A percentile compares a stretch with the other conserved stretches of the same genome.
These are phyloP conservation scores for Trinorchestia longiramus DNA, from an alignment of 1,140 invertebrate species.

Conservation along the genomic window DNA sequence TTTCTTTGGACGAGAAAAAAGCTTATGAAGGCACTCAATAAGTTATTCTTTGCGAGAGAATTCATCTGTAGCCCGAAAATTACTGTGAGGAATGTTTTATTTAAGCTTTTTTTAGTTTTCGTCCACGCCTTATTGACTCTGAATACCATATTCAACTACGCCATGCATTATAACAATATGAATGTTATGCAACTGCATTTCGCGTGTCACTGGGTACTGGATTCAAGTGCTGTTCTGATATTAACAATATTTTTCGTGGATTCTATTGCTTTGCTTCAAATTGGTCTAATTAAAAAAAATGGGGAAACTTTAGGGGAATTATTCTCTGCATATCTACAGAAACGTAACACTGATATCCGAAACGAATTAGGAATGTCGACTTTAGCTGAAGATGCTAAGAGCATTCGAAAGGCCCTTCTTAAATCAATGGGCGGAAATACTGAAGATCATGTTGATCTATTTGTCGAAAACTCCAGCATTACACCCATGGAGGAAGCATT, in stretches of 20 bases:
- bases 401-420: neutral
- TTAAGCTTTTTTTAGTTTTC: neutral
- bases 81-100: neutral
- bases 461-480: neutral
- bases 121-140: neutral
- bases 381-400: neutral
- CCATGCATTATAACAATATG: neutral
- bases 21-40: neutral
- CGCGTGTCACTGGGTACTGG: neutral
- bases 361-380: neutral
- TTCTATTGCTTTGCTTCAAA: neutral
- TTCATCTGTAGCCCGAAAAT: neutral
- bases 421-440: neutral
- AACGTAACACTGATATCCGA: no score
- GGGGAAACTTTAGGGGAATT: constrained; percentile 7
- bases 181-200: neutral
- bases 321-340: neutral
- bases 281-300: neutral
- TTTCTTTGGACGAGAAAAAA: neutral
- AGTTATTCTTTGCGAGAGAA: neutral
- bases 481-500: neutral
- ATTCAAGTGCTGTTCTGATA: neutral
- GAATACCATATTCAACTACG: neutral
- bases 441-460: neutral
- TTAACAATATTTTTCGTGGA: neutral